Conservation (phyloP, 2,888 invertebrate species). For the Gibbula magus region DNA sequence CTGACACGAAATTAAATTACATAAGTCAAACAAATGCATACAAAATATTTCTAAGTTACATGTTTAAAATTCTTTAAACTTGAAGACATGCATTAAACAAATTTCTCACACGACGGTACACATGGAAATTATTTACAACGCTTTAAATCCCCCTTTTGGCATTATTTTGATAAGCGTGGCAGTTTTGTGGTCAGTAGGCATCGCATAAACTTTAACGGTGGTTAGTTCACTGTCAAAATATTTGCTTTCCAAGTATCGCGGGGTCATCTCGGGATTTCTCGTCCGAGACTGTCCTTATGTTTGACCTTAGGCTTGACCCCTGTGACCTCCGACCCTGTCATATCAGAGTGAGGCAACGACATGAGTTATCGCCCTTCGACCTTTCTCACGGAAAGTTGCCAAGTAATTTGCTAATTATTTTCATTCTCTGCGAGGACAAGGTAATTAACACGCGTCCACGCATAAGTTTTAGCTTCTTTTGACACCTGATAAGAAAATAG, state of each 20-base stretch:
- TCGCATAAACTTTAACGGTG: neutral
- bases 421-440: neutral
- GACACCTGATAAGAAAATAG: neutral
- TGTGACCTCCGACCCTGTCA: neutral
- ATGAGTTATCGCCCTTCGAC: neutral
- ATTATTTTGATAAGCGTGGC: neutral
- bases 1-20: no score
- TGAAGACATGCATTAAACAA: no score
- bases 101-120: no score
- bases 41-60: no score
- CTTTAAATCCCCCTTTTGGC: no score
- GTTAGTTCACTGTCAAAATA: neutral
- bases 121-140: no score
- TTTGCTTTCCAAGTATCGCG: neutral
- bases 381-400: neutral
- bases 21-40: no score
- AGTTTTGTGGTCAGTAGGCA: neutral
- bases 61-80: no score
- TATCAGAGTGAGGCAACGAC: neutral
- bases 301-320: neutral
- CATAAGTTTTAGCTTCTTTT: neutral
- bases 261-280: neutral
- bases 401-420: neutral
- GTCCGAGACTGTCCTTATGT: neutral
- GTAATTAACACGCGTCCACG: neutral